Evolutionary conservation across 2,888 invertebrate species (phyloP), one percentile per base, ranked within the genome.

Genomic region (Limnephilus rhombicus): DNA sequence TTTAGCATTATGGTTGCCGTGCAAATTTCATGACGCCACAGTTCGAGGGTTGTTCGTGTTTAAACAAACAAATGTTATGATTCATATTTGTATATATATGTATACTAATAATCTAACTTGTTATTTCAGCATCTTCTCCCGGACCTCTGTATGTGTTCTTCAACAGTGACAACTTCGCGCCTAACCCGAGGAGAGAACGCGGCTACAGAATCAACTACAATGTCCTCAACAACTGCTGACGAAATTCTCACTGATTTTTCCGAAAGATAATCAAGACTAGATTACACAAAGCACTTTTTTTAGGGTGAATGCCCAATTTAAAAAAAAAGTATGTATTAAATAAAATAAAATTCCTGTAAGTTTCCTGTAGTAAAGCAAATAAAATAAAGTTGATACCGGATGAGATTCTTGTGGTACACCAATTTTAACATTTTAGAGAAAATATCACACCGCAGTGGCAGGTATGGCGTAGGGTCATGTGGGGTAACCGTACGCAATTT

Each of bases 111-210:
- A 1, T 68, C 18, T 68, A 7, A 15, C 5, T 53, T 53, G 12
- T 53, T 53, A 0, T 68, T 68, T n/a, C 68, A 68, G 68, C 68
- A 0, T 68, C 68, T 11, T 24, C 68, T 68, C 68, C 96, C 97
- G 0, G 97, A 97, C 97, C 97, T 0, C 95, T 97, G 29, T 96
- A 96, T 94, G 95, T 97, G 0, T 95, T 96, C 94, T 97, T 97
- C 95, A 95, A 95, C 94, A 96, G 97, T 53, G 97, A 97, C 94
- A 95, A 96, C 90, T 93, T 96, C 81, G 95, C 95, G 2, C 94
- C 95, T 0, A 95, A 95, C 2, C 95, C 94, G 15, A 68, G 95
- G 0, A 92, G 94, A 0, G 96, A 96, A 91, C 53, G 94, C 0
- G 96, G 96, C 0, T 96, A 95, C 93, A 94, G 96, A 3, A 95